Conservation (phyloP, 2,113 vertebrate genomes). For the Corydoras maculifer region DNA sequence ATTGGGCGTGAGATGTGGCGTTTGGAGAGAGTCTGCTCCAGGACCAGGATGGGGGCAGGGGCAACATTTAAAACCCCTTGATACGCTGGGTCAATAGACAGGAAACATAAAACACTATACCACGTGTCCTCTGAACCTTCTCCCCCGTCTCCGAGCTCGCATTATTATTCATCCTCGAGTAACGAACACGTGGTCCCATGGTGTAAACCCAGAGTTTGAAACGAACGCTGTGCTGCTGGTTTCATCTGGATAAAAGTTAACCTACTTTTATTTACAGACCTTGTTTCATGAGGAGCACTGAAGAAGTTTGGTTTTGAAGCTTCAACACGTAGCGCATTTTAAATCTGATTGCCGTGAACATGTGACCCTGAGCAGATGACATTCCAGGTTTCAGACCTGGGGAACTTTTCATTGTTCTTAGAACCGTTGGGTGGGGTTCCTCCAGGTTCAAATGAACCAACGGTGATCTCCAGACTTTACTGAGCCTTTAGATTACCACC, state of each 20-base stretch:
- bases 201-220: conserved; percentile 46
- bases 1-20: no score
- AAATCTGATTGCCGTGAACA: no score
- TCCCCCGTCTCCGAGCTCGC: conserved; percentile 41
- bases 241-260: conserved; percentile 52
- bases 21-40: no score
- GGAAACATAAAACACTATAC: background rate
- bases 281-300: conserved; percentile 27
- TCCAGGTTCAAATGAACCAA: no score
- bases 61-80: background rate
- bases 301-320: background rate
- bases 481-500: no score
- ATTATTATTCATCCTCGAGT: conserved; percentile 55
- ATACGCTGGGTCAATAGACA: background rate
- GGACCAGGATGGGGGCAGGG: no score
- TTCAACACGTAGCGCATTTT: no score
- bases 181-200: conserved; percentile 49
- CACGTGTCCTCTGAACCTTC: conserved; percentile 49
- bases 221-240: conserved; percentile 50
- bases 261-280: conserved; percentile 54
- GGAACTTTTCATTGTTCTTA: no score
- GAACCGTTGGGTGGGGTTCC: no score
- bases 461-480: no score
- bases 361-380: no score
- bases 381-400: no score